A percentile compares a stretch with the other conserved stretches of the same genome.
Conservation (phyloP, 2,888 invertebrate genomes). For the Tenthredo scrophulariae region DNA sequence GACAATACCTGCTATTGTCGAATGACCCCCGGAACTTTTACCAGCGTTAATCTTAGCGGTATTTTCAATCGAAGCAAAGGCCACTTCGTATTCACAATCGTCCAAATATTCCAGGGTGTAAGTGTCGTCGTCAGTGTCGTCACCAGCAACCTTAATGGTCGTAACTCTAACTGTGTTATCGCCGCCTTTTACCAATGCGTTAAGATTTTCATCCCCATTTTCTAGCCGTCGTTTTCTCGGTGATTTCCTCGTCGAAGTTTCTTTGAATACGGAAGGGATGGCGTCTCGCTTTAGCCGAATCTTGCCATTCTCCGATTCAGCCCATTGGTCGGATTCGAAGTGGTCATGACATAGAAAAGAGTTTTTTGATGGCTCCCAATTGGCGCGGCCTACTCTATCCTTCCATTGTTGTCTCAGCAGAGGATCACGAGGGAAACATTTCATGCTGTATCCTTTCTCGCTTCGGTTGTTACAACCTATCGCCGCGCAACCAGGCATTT, state of each 20-base stretch:
- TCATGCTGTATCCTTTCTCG: constrained; percentile 76
- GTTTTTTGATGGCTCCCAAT: constrained; percentile 76
- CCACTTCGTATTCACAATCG: constrained; percentile 2
- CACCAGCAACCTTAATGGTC: background rate
- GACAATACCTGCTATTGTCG: background rate
- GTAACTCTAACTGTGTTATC: background rate
- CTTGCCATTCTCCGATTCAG: constrained; percentile 67
- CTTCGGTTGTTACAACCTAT: constrained; percentile 76
- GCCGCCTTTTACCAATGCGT: background rate
- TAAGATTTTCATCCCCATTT: background rate
- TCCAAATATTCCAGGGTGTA: constrained; percentile 37
- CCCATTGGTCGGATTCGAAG: constrained; percentile 73
- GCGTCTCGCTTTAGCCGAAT: constrained; percentile 73
- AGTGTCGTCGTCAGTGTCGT: constrained; percentile 3
- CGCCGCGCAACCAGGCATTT: constrained; percentile 76
- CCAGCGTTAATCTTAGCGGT: background rate
- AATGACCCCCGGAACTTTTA: background rate
- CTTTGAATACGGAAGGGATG: constrained; percentile 72
- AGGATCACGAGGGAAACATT: constrained; percentile 76
- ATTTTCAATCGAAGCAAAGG: background rate
- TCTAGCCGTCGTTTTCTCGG: constrained; percentile 68
- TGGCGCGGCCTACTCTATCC: constrained; percentile 72
- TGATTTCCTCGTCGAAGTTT: constrained; percentile 73
- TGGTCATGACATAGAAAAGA: constrained; percentile 75
- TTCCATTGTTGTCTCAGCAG: constrained; percentile 73